Percentiles rank a stretch among this genome's conserved stretches.
Conservation (phyloP, 2,797 vertebrate species). For the Sebastes alutus region DNA sequence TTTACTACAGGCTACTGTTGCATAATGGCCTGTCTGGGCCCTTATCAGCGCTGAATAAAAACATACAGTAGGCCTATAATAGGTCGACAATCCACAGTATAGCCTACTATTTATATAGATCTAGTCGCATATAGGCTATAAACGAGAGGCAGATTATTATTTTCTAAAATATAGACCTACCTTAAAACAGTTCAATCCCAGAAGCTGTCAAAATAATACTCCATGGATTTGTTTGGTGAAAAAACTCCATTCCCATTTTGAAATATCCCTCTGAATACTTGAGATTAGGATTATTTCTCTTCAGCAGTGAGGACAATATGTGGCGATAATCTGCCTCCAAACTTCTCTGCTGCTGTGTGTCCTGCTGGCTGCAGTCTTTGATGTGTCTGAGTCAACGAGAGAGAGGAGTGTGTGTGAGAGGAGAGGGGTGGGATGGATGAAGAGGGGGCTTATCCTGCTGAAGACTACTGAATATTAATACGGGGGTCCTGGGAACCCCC, state of each 20-base stretch:
- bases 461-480: slow-evolving; percentile 35
- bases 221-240: slow-evolving; percentile 31
- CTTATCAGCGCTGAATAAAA: neutral
- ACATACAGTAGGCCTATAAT: neutral
- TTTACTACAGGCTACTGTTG: neutral
- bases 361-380: slow-evolving; percentile 40
- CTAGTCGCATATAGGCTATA: neutral
- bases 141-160: neutral
- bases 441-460: slow-evolving; percentile 33
- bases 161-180: slow-evolving; percentile 46
- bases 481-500: neutral
- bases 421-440: slow-evolving; percentile 48
- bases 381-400: slow-evolving; percentile 50
- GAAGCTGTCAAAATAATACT: slow-evolving; percentile 30
- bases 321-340: slow-evolving; percentile 13
- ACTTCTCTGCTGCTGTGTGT: slow-evolving; percentile 40
- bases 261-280: slow-evolving; percentile 18
- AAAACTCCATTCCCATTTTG: slow-evolving; percentile 59
- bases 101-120: neutral
- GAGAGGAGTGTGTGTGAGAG: slow-evolving; percentile 43
- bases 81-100: neutral
- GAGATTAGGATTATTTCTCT: neutral
- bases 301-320: neutral
- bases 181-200: slow-evolving; percentile 41
- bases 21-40: neutral